Evolutionary conservation across 2,113 vertebrate species (phyloP), one percentile per base, ranked within the genome.

Genomic region (Panthera leo): DNA sequence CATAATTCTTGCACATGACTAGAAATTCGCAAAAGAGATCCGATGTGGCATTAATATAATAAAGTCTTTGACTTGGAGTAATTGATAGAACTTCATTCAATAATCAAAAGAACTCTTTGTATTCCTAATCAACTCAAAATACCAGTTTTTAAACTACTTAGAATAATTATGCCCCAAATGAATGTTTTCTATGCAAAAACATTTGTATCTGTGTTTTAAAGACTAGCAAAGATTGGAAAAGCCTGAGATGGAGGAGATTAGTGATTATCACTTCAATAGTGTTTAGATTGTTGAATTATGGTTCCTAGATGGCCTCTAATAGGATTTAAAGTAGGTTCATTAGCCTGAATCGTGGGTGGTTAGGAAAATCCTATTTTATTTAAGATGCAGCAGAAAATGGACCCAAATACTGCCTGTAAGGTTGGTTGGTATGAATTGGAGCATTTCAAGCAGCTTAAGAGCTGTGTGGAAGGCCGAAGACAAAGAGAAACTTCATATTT

Each of bases 291-390:
- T 39, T 39, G 39, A 39, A 39, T 39, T 39, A 39, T 39, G 39
- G 39, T 39, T 39, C 39, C 39, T 39, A 39, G 39, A 39, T 39
- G 39, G 39, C 4, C 39, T 39, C 39, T 39, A 39, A 4, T 39
- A 39, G 36, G 36, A 39, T 39, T 39, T 39, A 39, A 39, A 39
- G 39, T 39, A 39, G 39, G 55, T 58, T 95, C 75, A 93, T 90
- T 93, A 91, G 67, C 71, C 73, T 82, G 25, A 71, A 58, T 95
- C 65, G 85, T 70, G 25, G 11, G 48, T 85, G 36, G 65, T 84
- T 67, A 83, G 31, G 73, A 79, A 91, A 97, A 84, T 94, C 10
- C 55, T 45, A 68, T 93, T 96, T 94, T 87, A 58, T 70, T 94
- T 89, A 95, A 86, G 80, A 83, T 55, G 75, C 25, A 71, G 1